A percentile compares a stretch with the other conserved stretches of the same genome.
phyloP scores from a whole-genome alignment of 2,113 vertebrate genomes.

The Carlito syrichta region DNA sequence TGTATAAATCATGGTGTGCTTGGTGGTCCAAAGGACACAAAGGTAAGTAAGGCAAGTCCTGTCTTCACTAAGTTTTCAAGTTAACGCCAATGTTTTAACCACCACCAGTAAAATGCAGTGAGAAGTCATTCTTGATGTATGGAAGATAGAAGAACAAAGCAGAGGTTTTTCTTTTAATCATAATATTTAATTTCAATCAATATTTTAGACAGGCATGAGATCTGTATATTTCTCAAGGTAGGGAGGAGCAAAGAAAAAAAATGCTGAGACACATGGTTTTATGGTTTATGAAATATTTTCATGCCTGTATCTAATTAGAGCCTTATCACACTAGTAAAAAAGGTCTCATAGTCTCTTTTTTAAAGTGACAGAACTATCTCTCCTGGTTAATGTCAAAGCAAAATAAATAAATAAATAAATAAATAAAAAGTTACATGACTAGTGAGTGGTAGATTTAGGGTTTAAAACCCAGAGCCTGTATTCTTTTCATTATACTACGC shows the following conservation, averaged over 20 bases:
- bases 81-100: background rate
- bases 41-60: background rate
- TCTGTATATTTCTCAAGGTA: conserved; percentile 32
- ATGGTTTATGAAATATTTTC: background rate
- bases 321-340: conserved; percentile 10
- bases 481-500: background rate
- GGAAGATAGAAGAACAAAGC: background rate
- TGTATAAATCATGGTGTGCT: background rate
- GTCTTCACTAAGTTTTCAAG: background rate
- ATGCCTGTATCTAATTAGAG: conserved; percentile 16
- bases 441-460: background rate
- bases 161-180: conserved; percentile 1
- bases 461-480: background rate
- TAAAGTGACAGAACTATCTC: background rate
- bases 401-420: background rate
- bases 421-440: background rate
- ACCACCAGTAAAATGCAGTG: background rate
- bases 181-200: conserved; percentile 49
- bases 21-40: background rate
- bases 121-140: background rate
- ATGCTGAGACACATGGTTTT: background rate
- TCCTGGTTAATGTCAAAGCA: too few relatives aligned
- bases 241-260: background rate
- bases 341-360: background rate
- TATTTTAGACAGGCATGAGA: background rate